A percentile compares a stretch with the other conserved stretches of the same genome.
These are phyloP conservation scores for Furcula furcula DNA, from an alignment of 2,888 invertebrate genomes.

Conservation along the genomic window DNA sequence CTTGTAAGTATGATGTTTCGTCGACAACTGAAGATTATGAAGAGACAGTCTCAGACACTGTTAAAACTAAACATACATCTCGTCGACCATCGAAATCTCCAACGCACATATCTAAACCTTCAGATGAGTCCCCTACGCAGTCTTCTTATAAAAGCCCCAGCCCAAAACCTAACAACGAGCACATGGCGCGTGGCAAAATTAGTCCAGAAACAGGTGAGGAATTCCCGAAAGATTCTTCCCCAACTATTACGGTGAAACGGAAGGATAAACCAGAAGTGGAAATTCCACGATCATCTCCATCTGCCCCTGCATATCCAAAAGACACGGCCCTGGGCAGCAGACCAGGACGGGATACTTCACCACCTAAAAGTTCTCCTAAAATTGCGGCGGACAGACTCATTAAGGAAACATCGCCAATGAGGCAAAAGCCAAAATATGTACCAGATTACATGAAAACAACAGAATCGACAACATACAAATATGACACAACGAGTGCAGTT, in stretches of 20 bases:
- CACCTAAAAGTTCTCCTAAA: neutral
- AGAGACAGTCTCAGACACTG: constrained; percentile 14
- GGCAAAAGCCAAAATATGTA: neutral
- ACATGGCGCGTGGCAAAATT: constrained; percentile 2
- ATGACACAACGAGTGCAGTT: no score
- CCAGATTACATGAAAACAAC: constrained; percentile 3
- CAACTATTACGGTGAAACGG: no score
- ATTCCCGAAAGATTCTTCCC: neutral
- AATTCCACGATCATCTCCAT: neutral
- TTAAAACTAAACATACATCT: constrained; percentile 9
- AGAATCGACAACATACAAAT: neutral
- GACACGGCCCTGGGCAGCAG: neutral
- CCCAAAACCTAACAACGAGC: constrained; percentile 1
- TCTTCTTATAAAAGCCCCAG: constrained; percentile 3
- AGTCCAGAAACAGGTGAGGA: neutral
- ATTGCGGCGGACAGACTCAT: neutral
- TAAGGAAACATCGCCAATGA: neutral
- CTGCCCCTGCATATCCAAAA: neutral
- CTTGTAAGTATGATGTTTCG: constrained; percentile 22
- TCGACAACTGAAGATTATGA: constrained; percentile 22
- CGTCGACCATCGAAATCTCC: constrained; percentile 3
- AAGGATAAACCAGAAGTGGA: no score
- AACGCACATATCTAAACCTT: constrained; percentile 3
- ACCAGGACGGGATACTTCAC: neutral
- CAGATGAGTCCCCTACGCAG: constrained; percentile 6